A percentile compares a stretch with the other conserved stretches of the same genome.
Evolutionary conservation across 1,140 invertebrate species (phyloP).

Genomic region (Macrobrachium nipponense): DNA sequence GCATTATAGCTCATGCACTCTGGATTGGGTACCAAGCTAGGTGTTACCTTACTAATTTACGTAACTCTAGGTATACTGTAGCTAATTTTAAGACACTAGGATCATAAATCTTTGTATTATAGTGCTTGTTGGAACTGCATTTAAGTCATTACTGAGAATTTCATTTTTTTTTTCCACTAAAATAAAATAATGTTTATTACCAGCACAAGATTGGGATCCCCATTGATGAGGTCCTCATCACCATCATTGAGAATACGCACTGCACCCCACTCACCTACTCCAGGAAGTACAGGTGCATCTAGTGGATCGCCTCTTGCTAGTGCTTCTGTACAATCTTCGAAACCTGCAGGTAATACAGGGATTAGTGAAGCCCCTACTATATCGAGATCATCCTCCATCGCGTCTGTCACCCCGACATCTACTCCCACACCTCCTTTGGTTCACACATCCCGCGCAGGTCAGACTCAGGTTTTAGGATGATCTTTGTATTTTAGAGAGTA

Average conservation of each 20-base stretch:
- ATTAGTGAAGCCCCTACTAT: constrained; percentile 23
- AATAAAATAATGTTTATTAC: not conserved
- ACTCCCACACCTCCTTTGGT: constrained; percentile 29
- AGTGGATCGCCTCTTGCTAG: constrained; percentile 32
- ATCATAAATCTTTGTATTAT: not conserved
- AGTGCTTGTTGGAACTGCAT: not conserved
- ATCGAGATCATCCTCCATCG: constrained; percentile 44
- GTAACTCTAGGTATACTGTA: too few relatives aligned
- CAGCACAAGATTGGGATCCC: constrained; percentile 57
- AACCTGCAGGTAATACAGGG: not conserved
- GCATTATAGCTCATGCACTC: too few relatives aligned
- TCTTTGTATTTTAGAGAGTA: not conserved
- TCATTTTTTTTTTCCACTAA: not conserved
- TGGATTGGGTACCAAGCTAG: too few relatives aligned
- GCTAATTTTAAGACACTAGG: too few relatives aligned
- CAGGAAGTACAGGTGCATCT: constrained; percentile 23
- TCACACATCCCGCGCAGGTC: not conserved
- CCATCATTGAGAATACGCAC: constrained; percentile 51
- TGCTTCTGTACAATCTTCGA: constrained; percentile 24
- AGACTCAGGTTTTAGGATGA: not conserved
- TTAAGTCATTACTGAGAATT: too few relatives aligned
- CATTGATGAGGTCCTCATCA: constrained; percentile 52
- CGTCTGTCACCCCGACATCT: constrained; percentile 37
- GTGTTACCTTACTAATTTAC: too few relatives aligned
- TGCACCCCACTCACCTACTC: constrained; percentile 59